Conservation (phyloP, 2,113 vertebrate genomes). For the Oncorhynchus nerka region DNA sequence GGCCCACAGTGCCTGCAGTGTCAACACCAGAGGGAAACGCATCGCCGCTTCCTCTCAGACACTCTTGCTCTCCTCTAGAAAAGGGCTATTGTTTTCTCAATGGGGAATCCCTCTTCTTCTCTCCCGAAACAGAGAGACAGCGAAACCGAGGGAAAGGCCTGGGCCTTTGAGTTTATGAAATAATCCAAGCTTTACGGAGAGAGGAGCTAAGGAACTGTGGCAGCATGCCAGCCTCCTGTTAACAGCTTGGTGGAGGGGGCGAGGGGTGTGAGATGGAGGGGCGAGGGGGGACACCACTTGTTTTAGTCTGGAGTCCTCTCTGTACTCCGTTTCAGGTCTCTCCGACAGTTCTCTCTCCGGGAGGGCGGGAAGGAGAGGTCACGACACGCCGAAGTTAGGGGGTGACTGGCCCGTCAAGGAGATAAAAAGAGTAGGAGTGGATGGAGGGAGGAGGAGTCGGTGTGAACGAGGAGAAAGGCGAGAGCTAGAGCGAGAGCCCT, state of each 20-base stretch:
- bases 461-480: constrained; percentile 30
- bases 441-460: constrained; percentile 33
- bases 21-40: constrained; percentile 87
- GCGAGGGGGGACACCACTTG: background rate
- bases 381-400: background rate
- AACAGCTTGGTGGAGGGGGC: constrained; percentile 34
- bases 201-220: constrained; percentile 68
- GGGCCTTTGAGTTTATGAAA: constrained; percentile 37
- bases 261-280: background rate
- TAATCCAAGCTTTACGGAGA: constrained; percentile 46
- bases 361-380: background rate
- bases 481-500: constrained; percentile 29
- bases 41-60: constrained; percentile 69
- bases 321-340: constrained; percentile 26
- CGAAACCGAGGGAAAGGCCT: background rate
- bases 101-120: constrained; percentile 35
- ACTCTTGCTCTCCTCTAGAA: constrained; percentile 15
- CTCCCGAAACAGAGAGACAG: background rate
- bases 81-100: background rate
- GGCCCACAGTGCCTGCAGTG: constrained; percentile 88
- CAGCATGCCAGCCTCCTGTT: constrained; percentile 71
- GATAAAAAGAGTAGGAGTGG: constrained; percentile 44
- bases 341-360: background rate
- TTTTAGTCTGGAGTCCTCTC: constrained; percentile 1
- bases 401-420: constrained; percentile 52